Evolutionary conservation across 2,113 vertebrate genomes (phyloP).

Genomic region (Ochotona curzoniae): DNA sequence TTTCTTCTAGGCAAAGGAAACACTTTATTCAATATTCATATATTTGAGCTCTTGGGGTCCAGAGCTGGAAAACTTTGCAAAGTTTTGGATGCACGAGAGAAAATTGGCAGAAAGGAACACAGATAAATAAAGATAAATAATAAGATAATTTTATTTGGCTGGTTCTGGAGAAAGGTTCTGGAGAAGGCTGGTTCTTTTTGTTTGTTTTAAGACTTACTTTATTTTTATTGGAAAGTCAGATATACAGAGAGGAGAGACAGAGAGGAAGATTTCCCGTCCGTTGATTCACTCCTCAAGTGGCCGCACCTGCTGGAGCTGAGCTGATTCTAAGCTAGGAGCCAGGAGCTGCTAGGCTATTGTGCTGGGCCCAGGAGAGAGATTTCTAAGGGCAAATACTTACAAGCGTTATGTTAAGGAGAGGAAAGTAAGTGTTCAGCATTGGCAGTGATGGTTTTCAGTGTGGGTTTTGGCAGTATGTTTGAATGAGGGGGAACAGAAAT

Average conservation of each 20-base stretch:
- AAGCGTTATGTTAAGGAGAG: slow-evolving; percentile 20
- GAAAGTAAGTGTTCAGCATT: neutral
- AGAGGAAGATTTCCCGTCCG: no score
- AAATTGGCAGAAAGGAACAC: slow-evolving; percentile 50
- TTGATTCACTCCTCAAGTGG: no score
- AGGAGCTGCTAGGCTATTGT: no score
- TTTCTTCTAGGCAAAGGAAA: neutral
- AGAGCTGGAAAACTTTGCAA: slow-evolving; percentile 48
- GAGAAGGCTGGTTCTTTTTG: no score
- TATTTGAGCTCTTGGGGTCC: slow-evolving; percentile 36
- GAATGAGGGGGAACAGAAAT: neutral
- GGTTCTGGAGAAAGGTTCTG: neutral
- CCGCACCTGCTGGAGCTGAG: no score
- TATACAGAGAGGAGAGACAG: no score
- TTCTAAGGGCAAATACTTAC: slow-evolving; percentile 1
- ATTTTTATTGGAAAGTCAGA: no score
- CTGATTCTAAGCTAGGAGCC: no score
- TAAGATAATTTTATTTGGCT: slow-evolving; percentile 44
- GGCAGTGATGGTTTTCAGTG: neutral
- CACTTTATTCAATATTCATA: slow-evolving; percentile 44
- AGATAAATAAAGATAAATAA: slow-evolving; percentile 67
- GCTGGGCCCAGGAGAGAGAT: neutral
- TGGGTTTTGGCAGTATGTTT: neutral
- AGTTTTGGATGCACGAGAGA: slow-evolving; percentile 47
- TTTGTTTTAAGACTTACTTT: no score